Evolutionary conservation across 2,113 vertebrate species (phyloP), one percentile per base, ranked within the genome.

Genomic region (Cyanoramphus novaezelandiae): DNA sequence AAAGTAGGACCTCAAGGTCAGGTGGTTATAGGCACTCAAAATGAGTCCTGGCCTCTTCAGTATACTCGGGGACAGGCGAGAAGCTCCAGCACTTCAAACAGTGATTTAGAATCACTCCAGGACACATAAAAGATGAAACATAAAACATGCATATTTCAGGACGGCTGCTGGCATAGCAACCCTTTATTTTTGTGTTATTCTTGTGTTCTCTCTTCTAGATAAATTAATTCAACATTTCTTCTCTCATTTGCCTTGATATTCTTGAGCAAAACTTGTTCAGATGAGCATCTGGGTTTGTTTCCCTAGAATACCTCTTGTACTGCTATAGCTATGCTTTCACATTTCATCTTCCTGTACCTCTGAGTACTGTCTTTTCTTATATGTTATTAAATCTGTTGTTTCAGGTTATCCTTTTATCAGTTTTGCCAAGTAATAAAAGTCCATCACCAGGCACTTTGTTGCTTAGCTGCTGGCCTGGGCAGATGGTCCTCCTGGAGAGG

Each of bases 401-500:
- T 88, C 60, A 60, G 43, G 25, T 84, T 84, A 60, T 55, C 17
- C 17, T 83, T 91, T 55, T 78, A 55, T 68, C 69, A 69, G 33
- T 91, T 89, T 89, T 93, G 39, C 57, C 65, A 89, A 86, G 62
- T 79, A 71, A 84, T 82, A 64, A 27, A 71, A 92, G 55, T 39
- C 60, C 44, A 75, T 62, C 65, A 60, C 20, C 17, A 65, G 35
- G 57, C 6, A 1, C 64, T 57, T 74, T 89, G 86, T 89, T 91
- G 69, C 86, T 79, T 94, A 82, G 77, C 50, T 93, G 70, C 88
- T 50, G 46, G 35, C 17, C 47, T 82, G 69, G 89, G 52, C 86
- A 91, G 83, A 89, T 93, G 89, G 60, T 82, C 35, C 11, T 82
- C 25, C 47, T 95, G 86, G 74, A 95, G 18, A 76, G 28, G 25